Evolutionary conservation across 1,140 invertebrate species (phyloP), one percentile per base, ranked within the genome.

Genomic region (Arion vulgaris): DNA sequence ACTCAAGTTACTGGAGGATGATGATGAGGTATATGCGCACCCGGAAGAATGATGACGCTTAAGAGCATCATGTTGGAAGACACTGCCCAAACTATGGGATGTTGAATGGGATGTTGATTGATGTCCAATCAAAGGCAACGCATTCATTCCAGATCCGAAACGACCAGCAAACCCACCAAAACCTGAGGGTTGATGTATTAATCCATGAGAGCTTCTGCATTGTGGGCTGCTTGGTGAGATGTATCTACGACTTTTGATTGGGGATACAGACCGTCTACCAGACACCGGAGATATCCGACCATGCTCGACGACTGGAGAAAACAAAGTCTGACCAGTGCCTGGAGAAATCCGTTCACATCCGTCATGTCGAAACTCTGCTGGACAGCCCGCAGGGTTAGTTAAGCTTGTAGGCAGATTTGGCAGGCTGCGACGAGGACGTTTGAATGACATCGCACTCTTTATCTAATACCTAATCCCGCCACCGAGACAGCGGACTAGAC

Each of bases 361-460:
- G 36, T 28, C 62, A 5, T 69, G n/a, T 32, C 72, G 51, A 23
- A 81, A 81, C 36, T 81, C 80, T 28, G 28, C 49, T 34, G 69
- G 69, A 74, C 57, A 53, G 11, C 45, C 36, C 7, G 41, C 32
- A 1, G 41, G 69, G 71, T 81, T 81, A 15, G 80, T 81, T 5
- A 81, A n/a, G 39, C 23, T 81, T 17, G 80, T 73, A 28, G 80
- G 80, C 19, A 81, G 71, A 57, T 49, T 69, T 34, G 80, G 80
- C 49, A 81, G 36, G 62, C 80, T 81, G 11, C 80, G 80, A 2
- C 80, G 69, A 4, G 41, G 68, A 26, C 80, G 39, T 19, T 62
- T 81, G 38, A 74, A 81, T 34, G 80, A 81, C 80, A 81, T 81
- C 4, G 2, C 41, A 26, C 39, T 36, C 1, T 51, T 2, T 57